Evolutionary conservation across 64 coral and sea anemone genomes (phyloP).

Genomic region (Dendronephthya gigantea): DNA sequence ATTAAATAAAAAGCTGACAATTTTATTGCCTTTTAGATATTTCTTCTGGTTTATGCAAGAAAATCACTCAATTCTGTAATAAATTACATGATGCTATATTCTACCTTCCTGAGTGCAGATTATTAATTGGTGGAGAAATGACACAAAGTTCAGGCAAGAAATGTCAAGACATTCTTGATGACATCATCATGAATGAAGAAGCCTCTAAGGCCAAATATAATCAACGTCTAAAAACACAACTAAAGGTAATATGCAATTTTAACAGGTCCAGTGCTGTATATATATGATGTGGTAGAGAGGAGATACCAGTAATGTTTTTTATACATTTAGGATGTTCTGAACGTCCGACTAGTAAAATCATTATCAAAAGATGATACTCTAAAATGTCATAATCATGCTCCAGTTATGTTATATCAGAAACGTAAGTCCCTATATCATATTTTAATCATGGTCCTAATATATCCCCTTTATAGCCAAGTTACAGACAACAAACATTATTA

Average conservation of each 20-base stretch:
- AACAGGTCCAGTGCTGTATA: not conserved
- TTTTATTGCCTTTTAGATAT: not conserved
- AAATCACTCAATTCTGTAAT: not conserved
- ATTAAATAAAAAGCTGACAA: not conserved
- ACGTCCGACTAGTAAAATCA: not conserved
- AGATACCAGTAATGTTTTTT: not conserved
- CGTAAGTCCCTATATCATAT: not conserved
- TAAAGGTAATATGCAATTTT: not conserved
- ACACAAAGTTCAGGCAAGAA: not conserved
- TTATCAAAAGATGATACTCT: not conserved
- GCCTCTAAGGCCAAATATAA: not conserved
- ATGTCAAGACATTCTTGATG: not conserved
- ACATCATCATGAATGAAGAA: not conserved
- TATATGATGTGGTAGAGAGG: too few relatives aligned
- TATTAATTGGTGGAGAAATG: not conserved
- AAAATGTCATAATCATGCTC: not conserved
- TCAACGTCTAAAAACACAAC: not conserved
- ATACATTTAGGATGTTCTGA: not conserved
- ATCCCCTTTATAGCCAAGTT: too few relatives aligned
- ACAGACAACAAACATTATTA: too few relatives aligned
- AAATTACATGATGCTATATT: not conserved
- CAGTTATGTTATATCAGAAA: not conserved
- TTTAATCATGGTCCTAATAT: too few relatives aligned
- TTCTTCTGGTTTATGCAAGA: not conserved
- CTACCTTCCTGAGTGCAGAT: not conserved